These are phyloP conservation scores for Colistium nudipinnis DNA, from an alignment of 2,113 vertebrate genomes.

Conservation along the genomic window DNA sequence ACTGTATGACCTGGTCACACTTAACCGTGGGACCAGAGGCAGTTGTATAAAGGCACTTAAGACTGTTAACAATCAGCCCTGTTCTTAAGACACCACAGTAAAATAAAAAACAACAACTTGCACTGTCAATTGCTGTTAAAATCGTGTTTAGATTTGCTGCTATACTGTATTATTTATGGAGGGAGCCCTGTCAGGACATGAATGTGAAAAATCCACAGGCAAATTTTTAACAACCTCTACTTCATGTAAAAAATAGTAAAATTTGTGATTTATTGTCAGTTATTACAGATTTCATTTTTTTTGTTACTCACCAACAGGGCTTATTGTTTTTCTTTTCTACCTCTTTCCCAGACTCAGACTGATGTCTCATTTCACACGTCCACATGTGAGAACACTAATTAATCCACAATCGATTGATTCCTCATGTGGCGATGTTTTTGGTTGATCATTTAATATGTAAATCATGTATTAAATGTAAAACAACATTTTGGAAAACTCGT, in stretches of 20 bases:
- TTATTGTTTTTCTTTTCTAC: not conserved
- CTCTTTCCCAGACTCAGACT: not conserved
- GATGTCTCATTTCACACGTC: no score
- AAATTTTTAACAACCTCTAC: slow-evolving; percentile 7
- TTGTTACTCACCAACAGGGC: not conserved
- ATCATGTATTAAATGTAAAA: not conserved
- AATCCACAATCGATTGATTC: not conserved
- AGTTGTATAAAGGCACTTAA: no score
- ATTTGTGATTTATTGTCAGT: no score
- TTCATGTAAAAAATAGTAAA: not conserved
- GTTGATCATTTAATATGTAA: not conserved
- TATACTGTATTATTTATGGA: not conserved
- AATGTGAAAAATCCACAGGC: not conserved
- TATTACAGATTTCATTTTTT: not conserved
- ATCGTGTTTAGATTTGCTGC: not conserved
- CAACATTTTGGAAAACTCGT: not conserved
- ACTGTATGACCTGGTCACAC: no score
- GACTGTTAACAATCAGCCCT: no score
- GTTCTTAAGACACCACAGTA: no score
- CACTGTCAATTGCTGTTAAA: not conserved
- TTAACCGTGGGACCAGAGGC: no score
- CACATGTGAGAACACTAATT: no score
- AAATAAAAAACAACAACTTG: no score
- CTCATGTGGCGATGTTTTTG: not conserved
- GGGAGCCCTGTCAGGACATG: not conserved